Evolutionary conservation across 2,888 invertebrate genomes (phyloP).

Genomic region (Chouioia cunea): DNA sequence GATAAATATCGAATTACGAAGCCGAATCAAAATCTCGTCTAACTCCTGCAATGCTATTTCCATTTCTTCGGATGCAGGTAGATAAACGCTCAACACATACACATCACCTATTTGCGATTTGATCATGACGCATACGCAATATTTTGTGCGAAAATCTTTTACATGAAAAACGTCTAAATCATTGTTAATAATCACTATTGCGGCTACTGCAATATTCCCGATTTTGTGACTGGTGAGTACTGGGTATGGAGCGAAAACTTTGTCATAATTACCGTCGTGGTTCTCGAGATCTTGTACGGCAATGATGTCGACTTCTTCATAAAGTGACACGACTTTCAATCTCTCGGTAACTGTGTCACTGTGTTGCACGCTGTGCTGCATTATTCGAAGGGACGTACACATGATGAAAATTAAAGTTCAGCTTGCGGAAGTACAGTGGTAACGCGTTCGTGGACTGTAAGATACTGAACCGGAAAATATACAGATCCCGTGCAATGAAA

Average conservation of each 20-base stretch:
- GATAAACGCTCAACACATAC: no score
- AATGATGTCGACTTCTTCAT: slow-evolving; percentile 1
- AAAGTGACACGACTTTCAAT: neutral
- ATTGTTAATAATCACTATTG: slow-evolving; percentile 9
- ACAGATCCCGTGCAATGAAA: no score
- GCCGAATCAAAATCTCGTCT: no score
- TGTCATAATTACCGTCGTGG: neutral
- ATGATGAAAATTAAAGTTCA: no score
- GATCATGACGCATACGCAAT: neutral
- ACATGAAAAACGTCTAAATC: neutral
- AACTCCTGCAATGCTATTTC: no score
- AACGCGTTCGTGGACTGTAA: no score
- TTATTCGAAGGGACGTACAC: neutral
- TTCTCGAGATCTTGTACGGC: slow-evolving; percentile 6
- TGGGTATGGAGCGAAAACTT: neutral
- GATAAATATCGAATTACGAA: neutral
- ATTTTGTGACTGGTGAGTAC: neutral
- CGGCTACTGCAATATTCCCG: neutral
- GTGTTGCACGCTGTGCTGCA: slow-evolving; percentile 3
- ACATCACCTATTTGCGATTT: no score
- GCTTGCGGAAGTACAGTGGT: no score
- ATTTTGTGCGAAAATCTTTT: neutral
- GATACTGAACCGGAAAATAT: no score
- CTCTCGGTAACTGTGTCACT: neutral
- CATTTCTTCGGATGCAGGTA: no score